Evolutionary conservation across 2,797 vertebrate species (phyloP), one percentile per base, ranked within the genome.

Genomic region (Pseudomugil tenellus): DNA sequence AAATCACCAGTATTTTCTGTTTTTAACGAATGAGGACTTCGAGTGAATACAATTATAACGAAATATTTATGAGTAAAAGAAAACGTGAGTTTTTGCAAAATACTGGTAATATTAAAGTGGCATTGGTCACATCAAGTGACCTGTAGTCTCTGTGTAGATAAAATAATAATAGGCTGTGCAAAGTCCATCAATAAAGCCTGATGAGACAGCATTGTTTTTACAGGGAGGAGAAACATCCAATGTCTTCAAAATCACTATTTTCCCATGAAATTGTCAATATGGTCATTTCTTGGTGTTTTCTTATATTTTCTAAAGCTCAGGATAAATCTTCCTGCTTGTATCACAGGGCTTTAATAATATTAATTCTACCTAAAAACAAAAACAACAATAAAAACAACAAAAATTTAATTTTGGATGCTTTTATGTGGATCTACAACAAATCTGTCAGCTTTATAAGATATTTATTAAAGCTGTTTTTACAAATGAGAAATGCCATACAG

Each of bases 391-490:
- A 6, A 34, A 34, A 34, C 4, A 34, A 34, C 4, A 34, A 34
- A 34, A 8, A 39, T 39, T 39, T 2, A 39, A 10, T 58, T 61
- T 8, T 70, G 26, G 26, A 26, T 52, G n/a, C 2, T 41, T 14
- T 13, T 12, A 34, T 21, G 6, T 41, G 43, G 19, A 48, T 31
- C 9, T 58, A 63, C 34, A 75, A 37, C 3, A 65, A 61, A 65
- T 2, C 10, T 2, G 0, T 7, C 63, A 75, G 34, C 25, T 55
- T 89, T 62, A 74, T 43, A 82, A 82, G 69, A 72, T 64, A 84
- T 91, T 91, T 91, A 89, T 77, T 87, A 82, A 84, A 78, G 84
- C 70, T 80, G 70, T 76, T 76, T 78, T 86, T 66, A 86, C 66
- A 81, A 77, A 81, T 84, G 79, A 84, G 57, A 91, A 83, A 89